Base-by-base conservation (phyloP, 2,797 vertebrate genomes). In the Benthosema pterotum region DNA sequence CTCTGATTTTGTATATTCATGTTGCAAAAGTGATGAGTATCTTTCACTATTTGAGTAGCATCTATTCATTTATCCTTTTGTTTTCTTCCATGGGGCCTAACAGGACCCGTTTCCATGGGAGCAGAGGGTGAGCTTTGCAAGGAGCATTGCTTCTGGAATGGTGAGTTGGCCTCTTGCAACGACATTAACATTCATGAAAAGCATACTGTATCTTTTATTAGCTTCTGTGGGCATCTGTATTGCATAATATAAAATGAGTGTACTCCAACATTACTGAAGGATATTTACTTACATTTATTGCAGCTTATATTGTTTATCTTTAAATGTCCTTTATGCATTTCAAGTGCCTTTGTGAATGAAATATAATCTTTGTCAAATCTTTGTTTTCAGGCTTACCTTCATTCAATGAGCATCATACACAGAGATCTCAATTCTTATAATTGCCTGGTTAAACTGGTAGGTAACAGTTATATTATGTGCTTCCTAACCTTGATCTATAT, bases 361-460 rank as follows among this genome's bases (percentile, higher is more conserved):
- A 38, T 38, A n/a, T n/a, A n/a, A n/a, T n/a, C n/a, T n/a, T n/a
- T 52, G 1, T 32, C 0, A 13, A 59, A 5, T 8, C 46, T 18
- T 69, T 74, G 49, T 25, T 78, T 81, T 60, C 71, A 98, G 96
- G 91, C 96, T 13, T 97, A 98, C 76, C 89, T 98, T 77, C 96
- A 98, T 78, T 96, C 96, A 3, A 97, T 96, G 96, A 95, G 92
- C 83, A 97, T 98, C 89, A 98, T 98, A 83, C 96, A 98, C 88
- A 91, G 96, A 87, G 96, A 98, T 67, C 94, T 98, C 86, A 98
- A 98, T 82, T 96, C 96, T 14, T 95, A 97, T 89, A 98, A 98
- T 66, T 98, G 96, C 92, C 93, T 98, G 61, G 94, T 98, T 79
- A 97, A 96, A 88, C 87, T 96, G 95, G 96, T 98, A 91, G 47